Base-by-base conservation (phyloP, 2,888 invertebrate genomes). In the Spodoptera exigua region DNA sequence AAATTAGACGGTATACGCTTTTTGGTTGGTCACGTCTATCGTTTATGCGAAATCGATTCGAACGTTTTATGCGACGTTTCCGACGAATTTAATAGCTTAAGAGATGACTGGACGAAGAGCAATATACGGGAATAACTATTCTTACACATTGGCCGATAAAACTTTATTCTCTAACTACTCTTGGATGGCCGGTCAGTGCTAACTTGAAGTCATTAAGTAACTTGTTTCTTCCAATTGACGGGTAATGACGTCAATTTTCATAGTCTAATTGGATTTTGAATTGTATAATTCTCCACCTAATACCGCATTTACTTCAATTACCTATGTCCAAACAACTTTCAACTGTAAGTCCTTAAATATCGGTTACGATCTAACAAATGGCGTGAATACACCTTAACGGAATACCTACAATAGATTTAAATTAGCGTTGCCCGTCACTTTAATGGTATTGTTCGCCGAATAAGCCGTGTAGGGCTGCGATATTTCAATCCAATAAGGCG, bases 1-100 rank as follows among this genome's bases (percentile, higher is more conserved):
- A 86, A 89, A 92, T 91, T 89, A 90, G 87, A 81, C 78, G 78
- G 78, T 81, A 83, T 83, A 86, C 83, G 85, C 83, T 83, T 87
- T 81, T 83, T 80, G 81, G 80, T 83, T 84, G 87, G 91, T 92
- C 92, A 93, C 92, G 93, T 93, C 87, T 88, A 89, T 84, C 89
- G 89, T 93, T 94, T 93, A 93, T 93, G 90, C 82, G 92, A 93
- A 94, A 94, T 94, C 93, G 93, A 94, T 93, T 85, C 85, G 76
- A 80, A 75, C 91, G 85, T 89, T 94, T 93, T 93, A 94, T 93
- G 90, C 88, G 90, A 91, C 91, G 86, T 91, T 88, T 90, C 89
- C 89, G 87, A 84, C 88, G 89, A 91, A 89, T 93, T 93, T 93
- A 93, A 94, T 91, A 84, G 91, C 89, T 81, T 61, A 76, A 82